Percentiles rank a stretch among this genome's conserved stretches.
These are phyloP conservation scores for Galleria mellonella DNA, from an alignment of 1,140 invertebrate genomes.

Conservation along the genomic window DNA sequence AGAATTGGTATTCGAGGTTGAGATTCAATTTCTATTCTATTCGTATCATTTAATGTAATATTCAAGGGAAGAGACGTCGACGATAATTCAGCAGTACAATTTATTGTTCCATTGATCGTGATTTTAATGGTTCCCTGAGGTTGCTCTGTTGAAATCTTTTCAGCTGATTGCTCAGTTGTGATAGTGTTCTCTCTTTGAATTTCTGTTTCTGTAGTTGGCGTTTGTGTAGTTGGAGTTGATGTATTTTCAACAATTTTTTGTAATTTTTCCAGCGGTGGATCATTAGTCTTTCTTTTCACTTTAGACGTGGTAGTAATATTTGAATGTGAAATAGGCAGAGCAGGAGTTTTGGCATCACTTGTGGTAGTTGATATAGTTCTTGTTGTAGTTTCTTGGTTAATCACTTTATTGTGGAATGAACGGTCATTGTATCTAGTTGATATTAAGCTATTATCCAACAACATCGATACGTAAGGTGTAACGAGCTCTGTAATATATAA, in stretches of 20 bases:
- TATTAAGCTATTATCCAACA: conserved; percentile 14
- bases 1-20: conserved; percentile 40
- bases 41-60: conserved; percentile 28
- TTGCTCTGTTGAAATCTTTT: conserved; percentile 31
- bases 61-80: conserved; percentile 46
- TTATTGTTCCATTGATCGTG: conserved; percentile 60
- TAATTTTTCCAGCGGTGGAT: conserved; percentile 9
- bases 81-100: conserved; percentile 58
- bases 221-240: conserved; percentile 4
- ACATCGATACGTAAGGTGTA: conserved; percentile 4
- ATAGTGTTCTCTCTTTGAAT: neutral
- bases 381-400: conserved; percentile 35
- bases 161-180: conserved; percentile 15
- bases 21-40: conserved; percentile 30
- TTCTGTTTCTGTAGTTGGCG: conserved; percentile 1
- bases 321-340: conserved; percentile 23
- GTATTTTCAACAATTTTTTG: neutral
- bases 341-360: conserved; percentile 22
- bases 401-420: conserved; percentile 40
- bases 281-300: conserved; percentile 43
- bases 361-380: conserved; percentile 18
- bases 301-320: conserved; percentile 28
- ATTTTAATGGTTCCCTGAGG: conserved; percentile 49
- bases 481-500: conserved; percentile 10
- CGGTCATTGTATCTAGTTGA: conserved; percentile 35